These are phyloP conservation scores for Lagenorhynchus albirostris DNA, from an alignment of 2,113 vertebrate species.

Conservation along the genomic window DNA sequence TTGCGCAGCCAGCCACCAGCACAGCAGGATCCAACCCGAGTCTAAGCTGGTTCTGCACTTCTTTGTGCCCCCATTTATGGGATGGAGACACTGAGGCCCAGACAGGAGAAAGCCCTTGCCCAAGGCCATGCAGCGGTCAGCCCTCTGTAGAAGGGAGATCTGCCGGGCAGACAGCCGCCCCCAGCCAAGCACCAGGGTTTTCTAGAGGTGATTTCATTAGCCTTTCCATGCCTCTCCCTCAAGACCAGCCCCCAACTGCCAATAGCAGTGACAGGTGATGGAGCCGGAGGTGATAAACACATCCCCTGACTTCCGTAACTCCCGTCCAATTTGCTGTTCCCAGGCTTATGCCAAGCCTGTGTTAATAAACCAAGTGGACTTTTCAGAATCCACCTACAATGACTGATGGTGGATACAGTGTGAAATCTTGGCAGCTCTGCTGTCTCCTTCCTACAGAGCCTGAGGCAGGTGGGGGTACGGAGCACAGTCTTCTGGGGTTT, in stretches of 20 bases:
- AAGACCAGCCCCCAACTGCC: background rate
- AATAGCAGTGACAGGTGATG: background rate
- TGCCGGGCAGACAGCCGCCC: accelerated
- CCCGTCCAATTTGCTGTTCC: constrained; percentile 64
- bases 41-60: background rate
- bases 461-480: accelerated
- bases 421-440: background rate
- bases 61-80: accelerated
- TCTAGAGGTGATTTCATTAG: background rate
- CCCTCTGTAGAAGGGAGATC: accelerated
- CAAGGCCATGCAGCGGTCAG: background rate
- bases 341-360: constrained; percentile 32
- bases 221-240: too few species aligned
- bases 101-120: background rate
- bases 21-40: accelerated
- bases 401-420: background rate
- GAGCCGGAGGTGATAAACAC: constrained; percentile 42
- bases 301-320: constrained; percentile 68
- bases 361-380: constrained; percentile 75
- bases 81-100: background rate
- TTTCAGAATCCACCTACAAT: background rate
- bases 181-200: background rate
- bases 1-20: background rate
- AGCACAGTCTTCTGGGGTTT: background rate
- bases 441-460: background rate